Conservation (phyloP, 2,888 invertebrate genomes). For the Serripes groenlandicus region DNA sequence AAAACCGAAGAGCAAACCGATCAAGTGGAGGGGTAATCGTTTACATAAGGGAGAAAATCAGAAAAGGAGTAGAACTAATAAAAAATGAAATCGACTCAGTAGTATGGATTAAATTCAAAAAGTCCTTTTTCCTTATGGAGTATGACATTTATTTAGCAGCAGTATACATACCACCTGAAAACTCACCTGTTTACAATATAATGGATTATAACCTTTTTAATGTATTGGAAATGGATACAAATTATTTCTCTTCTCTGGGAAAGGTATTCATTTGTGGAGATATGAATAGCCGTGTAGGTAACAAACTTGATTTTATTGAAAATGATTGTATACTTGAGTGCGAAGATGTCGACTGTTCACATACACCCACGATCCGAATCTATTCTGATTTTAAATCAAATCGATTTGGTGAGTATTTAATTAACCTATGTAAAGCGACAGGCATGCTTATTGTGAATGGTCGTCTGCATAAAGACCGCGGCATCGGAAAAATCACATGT, state of each 20-base stretch:
- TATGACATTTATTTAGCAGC: neutral
- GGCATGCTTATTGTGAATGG: slow-evolving; percentile 12
- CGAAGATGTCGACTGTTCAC: neutral
- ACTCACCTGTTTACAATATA: slow-evolving; percentile 33
- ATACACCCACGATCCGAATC: neutral
- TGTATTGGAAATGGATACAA: slow-evolving; percentile 26
- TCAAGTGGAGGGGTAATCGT: neutral
- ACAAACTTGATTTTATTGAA: slow-evolving; percentile 13
- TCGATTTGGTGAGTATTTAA: slow-evolving; percentile 31
- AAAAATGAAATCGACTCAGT: slow-evolving; percentile 8
- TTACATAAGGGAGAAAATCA: neutral
- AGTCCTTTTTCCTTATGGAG: neutral
- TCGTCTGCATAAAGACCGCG: neutral
- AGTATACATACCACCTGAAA: slow-evolving; percentile 22
- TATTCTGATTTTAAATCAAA: slow-evolving; percentile 4
- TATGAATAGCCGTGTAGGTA: slow-evolving; percentile 30
- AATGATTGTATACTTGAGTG: neutral
- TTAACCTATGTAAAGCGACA: slow-evolving; percentile 34
- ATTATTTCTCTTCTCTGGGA: slow-evolving; percentile 22
- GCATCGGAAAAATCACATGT: slow-evolving; percentile 14
- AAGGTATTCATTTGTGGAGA: slow-evolving; percentile 42
- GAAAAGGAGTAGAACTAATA: neutral
- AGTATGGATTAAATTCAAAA: slow-evolving; percentile 12
- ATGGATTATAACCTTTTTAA: slow-evolving; percentile 34
- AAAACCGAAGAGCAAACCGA: neutral